A percentile compares a stretch with the other conserved stretches of the same genome.
Evolutionary conservation across 2,113 vertebrate genomes (phyloP).

Genomic region (Himantopus leucocephalus): DNA sequence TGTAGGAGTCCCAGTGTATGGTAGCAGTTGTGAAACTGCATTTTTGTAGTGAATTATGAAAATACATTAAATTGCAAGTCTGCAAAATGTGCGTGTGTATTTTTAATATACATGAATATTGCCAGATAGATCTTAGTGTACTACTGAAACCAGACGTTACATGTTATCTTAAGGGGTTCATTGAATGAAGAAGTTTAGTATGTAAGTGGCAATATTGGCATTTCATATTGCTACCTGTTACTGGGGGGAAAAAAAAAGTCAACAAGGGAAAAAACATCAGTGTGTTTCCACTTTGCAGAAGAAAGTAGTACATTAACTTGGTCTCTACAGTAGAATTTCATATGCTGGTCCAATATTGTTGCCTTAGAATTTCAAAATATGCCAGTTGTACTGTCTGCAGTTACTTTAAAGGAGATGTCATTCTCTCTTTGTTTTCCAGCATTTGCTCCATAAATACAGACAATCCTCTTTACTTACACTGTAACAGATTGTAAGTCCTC

Average conservation of each 20-base stretch:
- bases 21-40: neutral
- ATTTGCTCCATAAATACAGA: neutral
- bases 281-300: neutral
- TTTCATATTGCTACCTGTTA: neutral
- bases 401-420: neutral
- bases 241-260: neutral
- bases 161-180: neutral
- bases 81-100: neutral
- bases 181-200: neutral
- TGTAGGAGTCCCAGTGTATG: neutral
- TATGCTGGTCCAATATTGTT: neutral
- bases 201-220: neutral
- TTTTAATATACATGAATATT: neutral
- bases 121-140: neutral
- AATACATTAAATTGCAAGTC: conserved; percentile 10
- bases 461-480: neutral
- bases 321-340: neutral
- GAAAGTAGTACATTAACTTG: neutral
- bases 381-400: neutral
- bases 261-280: neutral
- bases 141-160: neutral
- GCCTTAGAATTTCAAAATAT: neutral
- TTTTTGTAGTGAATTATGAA: conserved; percentile 27
- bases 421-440: neutral
- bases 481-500: neutral